Evolutionary conservation across 1,140 invertebrate genomes (phyloP).

Genomic region (Aleiodes sp.): DNA sequence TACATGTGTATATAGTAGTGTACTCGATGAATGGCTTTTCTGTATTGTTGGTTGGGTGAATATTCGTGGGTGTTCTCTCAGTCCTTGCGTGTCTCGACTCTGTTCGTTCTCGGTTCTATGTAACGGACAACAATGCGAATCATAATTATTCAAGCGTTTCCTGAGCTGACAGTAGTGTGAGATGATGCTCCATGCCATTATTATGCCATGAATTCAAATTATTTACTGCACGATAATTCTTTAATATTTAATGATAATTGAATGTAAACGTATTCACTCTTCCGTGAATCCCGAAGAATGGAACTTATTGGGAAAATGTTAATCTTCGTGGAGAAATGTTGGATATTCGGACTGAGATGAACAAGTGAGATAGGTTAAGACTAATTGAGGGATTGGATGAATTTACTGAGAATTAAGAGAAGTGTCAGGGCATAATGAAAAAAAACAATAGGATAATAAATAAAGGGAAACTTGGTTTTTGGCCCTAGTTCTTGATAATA

Average conservation of each 20-base stretch:
- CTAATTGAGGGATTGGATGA: no score
- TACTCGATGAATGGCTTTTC: constrained; percentile 30
- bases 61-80: constrained; percentile 31
- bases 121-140: constrained; percentile 31
- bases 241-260: neutral
- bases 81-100: constrained; percentile 23
- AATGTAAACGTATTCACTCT: constrained; percentile 1
- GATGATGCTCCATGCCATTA: constrained; percentile 25
- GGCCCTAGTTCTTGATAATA: neutral
- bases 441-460: no score
- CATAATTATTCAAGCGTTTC: constrained; percentile 34
- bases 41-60: constrained; percentile 27
- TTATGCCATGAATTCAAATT: constrained; percentile 21
- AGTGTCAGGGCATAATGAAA: no score
- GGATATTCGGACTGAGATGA: no score
- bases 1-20: constrained; percentile 4
- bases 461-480: neutral
- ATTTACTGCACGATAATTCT: constrained; percentile 3
- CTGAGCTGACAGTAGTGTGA: constrained; percentile 24
- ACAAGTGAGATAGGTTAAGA: no score
- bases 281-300: no score
- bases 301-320: no score
- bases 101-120: constrained; percentile 23
- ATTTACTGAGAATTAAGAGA: no score
- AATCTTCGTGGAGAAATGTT: no score